A percentile compares a stretch with the other conserved stretches of the same genome.
phyloP scores from a whole-genome alignment of 2,113 vertebrate species.

The Pongo abelii region DNA sequence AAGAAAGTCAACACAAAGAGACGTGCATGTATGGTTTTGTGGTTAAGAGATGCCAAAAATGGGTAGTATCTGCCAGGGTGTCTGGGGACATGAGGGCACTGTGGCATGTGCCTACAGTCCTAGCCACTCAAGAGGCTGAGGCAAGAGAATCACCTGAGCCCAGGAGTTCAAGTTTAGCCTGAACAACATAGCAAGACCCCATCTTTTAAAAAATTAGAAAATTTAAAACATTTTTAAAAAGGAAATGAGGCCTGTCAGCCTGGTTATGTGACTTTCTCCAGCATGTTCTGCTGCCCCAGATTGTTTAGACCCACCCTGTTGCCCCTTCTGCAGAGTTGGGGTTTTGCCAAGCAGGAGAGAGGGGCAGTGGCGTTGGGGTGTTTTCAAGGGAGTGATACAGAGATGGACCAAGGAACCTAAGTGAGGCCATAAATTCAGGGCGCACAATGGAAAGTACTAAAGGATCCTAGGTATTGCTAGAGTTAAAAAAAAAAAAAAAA shows the following conservation, averaged over 20 bases:
- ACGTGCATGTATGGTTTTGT: rapidly evolving
- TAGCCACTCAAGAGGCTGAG: too few species aligned
- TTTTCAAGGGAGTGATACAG: not conserved
- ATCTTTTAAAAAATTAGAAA: too few species aligned
- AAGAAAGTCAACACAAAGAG: rapidly evolving
- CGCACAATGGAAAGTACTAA: not conserved
- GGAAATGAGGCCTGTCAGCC: not conserved
- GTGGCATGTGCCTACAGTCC: too few species aligned
- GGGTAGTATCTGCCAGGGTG: not conserved
- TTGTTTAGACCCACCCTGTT: too few species aligned
- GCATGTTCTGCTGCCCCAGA: not conserved
- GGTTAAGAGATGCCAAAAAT: not conserved
- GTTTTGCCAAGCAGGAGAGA: not conserved
- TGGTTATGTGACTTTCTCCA: not conserved
- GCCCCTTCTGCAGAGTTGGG: too few species aligned
- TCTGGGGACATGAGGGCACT: not conserved
- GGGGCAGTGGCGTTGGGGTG: too few species aligned
- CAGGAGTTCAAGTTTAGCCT: too few species aligned
- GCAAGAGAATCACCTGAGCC: too few species aligned
- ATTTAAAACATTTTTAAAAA: too few species aligned
- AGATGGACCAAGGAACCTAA: not conserved
- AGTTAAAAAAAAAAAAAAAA: not conserved
- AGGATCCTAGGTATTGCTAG: not conserved
- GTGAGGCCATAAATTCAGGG: not conserved
- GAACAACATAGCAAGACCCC: too few species aligned